phyloP scores from a whole-genome alignment of 2,113 vertebrate species.

The Oncorhynchus keta region DNA sequence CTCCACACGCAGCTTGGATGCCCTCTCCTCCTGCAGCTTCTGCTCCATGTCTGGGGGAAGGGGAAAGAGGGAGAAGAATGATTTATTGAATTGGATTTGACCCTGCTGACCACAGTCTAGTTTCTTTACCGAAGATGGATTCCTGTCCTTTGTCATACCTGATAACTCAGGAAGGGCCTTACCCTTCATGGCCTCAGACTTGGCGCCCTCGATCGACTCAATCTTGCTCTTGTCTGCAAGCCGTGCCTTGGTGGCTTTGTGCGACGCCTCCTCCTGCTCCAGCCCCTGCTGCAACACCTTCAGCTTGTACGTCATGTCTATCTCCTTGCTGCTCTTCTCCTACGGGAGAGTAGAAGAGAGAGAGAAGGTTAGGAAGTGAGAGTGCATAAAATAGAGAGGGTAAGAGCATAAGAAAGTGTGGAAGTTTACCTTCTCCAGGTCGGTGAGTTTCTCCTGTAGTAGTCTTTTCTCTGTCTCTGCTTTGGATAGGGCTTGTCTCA shows the following conservation, averaged over 20 bases:
- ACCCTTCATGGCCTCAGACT: slow-evolving; percentile 98
- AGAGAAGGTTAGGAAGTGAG: not conserved
- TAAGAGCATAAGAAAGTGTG: too few species aligned
- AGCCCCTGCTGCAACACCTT: slow-evolving; percentile 95
- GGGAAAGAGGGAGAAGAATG: not conserved
- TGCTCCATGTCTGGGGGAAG: slow-evolving; percentile 90
- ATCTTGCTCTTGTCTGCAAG: slow-evolving; percentile 97
- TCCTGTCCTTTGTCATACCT: too few species aligned
- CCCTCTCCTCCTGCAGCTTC: slow-evolving; percentile 90
- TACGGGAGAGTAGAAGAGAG: slow-evolving; percentile 47
- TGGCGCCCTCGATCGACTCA: slow-evolving; percentile 95
- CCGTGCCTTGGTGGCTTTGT: slow-evolving; percentile 91
- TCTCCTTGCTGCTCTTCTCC: slow-evolving; percentile 98
- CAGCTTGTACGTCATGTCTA: slow-evolving; percentile 96
- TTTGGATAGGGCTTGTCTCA: slow-evolving; percentile 77
- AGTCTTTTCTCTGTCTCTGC: slow-evolving; percentile 86
- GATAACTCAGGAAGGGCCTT: slow-evolving; percentile 7
- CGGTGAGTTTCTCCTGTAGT: slow-evolving; percentile 83
- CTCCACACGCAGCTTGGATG: slow-evolving; percentile 88
- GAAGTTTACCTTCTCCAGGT: slow-evolving; percentile 85
- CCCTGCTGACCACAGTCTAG: not conserved
- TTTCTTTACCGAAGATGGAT: too few species aligned
- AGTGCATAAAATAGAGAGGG: not conserved
- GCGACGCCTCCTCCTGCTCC: slow-evolving; percentile 92
- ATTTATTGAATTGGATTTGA: not conserved